phyloP scores from a whole-genome alignment of 2,888 invertebrate genomes.

The Drosophila pseudotakahashii region DNA sequence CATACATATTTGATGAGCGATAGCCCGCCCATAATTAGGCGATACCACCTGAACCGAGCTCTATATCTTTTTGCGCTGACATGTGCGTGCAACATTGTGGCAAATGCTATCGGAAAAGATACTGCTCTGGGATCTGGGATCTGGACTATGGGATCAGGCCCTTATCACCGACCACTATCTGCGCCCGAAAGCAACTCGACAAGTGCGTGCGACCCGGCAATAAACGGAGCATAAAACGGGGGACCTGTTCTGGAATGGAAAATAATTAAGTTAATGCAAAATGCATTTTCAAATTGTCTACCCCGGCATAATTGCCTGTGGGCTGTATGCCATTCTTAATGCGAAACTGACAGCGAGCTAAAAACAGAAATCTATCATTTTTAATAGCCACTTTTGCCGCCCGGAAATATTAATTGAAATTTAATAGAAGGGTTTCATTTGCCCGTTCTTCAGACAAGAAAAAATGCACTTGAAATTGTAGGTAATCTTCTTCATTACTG shows the following conservation, averaged over 20 bases:
- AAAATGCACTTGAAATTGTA: neutral
- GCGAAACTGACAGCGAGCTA: conserved; percentile 7
- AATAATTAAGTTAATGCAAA: conserved; percentile 75
- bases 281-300: conserved; percentile 70
- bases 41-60: conserved; percentile 28
- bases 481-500: neutral
- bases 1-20: conserved; percentile 69
- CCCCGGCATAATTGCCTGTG: conserved; percentile 34
- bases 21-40: conserved; percentile 68
- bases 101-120: conserved; percentile 50
- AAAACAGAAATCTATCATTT: conserved; percentile 44
- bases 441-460: neutral
- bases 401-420: conserved; percentile 17
- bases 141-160: conserved; percentile 21
- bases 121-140: conserved; percentile 21
- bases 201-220: conserved; percentile 68
- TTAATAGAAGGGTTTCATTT: neutral
- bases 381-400: conserved; percentile 17
- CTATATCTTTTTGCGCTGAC: conserved; percentile 27
- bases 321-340: conserved; percentile 19
- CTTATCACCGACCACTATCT: conserved; percentile 62
- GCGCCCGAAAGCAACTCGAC: conserved; percentile 22
- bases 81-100: conserved; percentile 44
- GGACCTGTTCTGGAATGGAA: conserved; percentile 51
- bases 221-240: conserved; percentile 57